These are phyloP conservation scores for Cavia aperea DNA, from an alignment of 2,113 vertebrate genomes.

Conservation along the genomic window DNA sequence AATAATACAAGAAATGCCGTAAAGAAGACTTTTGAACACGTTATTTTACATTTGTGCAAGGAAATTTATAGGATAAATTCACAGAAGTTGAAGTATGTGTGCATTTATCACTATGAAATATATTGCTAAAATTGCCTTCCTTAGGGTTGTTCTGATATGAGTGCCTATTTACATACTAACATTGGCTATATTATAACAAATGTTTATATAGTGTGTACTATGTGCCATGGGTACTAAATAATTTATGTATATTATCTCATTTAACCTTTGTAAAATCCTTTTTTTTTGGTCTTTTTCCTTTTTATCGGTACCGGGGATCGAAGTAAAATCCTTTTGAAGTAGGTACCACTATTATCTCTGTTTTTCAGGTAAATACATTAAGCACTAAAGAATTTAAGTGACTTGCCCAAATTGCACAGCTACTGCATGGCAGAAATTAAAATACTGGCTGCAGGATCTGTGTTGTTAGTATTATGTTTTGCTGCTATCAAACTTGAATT, in stretches of 20 bases:
- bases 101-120: not conserved
- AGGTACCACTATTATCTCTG: not conserved
- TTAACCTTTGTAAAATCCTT: constrained; percentile 22
- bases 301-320: no score
- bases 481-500: constrained; percentile 30
- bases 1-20: constrained; percentile 18
- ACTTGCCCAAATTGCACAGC: constrained; percentile 1
- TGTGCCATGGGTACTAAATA: not conserved
- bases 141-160: not conserved
- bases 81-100: constrained; percentile 12
- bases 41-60: constrained; percentile 25
- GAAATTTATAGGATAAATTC: constrained; percentile 11
- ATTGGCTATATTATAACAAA: constrained; percentile 5
- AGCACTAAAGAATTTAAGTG: constrained; percentile 32
- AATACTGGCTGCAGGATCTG: not conserved
- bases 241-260: not conserved
- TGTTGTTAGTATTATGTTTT: constrained; percentile 23
- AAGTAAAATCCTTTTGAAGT: constrained; percentile 7
- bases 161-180: not conserved
- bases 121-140: constrained; percentile 1
- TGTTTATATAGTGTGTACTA: not conserved
- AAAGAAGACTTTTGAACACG: not conserved
- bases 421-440: constrained; percentile 15
- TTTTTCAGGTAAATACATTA: constrained; percentile 39
- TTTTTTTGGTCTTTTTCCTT: no score